Conservation (phyloP, 2,888 invertebrate species). For the Hirtodrosophila duncani region DNA sequence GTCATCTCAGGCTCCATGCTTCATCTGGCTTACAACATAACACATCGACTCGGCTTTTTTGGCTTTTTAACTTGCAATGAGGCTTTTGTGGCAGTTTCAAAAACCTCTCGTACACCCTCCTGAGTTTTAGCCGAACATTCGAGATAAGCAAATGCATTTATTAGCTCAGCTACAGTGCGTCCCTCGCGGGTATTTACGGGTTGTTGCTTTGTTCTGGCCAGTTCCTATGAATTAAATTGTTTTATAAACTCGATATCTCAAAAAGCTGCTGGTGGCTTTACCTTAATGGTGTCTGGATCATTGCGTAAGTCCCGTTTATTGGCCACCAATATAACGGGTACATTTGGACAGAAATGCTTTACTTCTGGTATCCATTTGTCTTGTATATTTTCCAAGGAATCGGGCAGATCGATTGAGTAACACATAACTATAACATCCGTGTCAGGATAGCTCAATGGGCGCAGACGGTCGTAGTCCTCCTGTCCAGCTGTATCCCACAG, state of each 20-base stretch:
- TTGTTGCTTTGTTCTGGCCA: conserved; percentile 97
- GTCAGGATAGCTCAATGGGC: conserved; percentile 97
- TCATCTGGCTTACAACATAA: too few relatives aligned
- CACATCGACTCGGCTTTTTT: too few relatives aligned
- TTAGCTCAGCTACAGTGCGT: too few relatives aligned
- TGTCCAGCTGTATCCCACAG: conserved; percentile 98
- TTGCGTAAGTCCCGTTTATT: conserved; percentile 98
- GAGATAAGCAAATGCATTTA: too few relatives aligned
- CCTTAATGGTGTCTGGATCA: conserved; percentile 92
- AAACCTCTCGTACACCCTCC: too few relatives aligned
- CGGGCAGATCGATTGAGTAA: conserved; percentile 98
- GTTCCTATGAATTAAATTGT: conserved; percentile 80
- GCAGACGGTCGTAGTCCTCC: conserved; percentile 97
- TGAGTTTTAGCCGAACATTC: too few relatives aligned
- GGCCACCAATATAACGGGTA: conserved; percentile 98
- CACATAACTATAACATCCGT: conserved; percentile 99
- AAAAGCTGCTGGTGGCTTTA: conserved; percentile 14
- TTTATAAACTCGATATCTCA: not conserved
- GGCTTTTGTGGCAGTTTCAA: too few relatives aligned
- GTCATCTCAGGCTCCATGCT: too few relatives aligned
- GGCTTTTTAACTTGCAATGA: too few relatives aligned
- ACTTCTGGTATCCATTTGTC: conserved; percentile 99
- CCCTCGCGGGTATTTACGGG: too few relatives aligned
- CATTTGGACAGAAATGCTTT: conserved; percentile 98
- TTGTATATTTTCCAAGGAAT: conserved; percentile 98